Percentiles rank a stretch among this genome's conserved stretches.
Evolutionary conservation across 2,888 invertebrate species (phyloP).

Genomic region (Tyria jacobaeae): DNA sequence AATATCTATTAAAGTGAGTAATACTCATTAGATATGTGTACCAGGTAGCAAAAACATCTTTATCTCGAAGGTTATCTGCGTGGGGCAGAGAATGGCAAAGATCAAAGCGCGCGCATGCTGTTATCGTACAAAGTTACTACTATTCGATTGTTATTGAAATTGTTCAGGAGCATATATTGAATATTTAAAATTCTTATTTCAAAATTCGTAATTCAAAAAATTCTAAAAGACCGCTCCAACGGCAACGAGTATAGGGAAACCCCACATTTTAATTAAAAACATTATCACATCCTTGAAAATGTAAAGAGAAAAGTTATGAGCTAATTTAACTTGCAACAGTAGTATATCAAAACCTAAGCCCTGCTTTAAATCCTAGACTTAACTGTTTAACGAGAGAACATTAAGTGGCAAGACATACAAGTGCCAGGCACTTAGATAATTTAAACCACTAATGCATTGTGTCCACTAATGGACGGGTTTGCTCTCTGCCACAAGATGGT

Average conservation of each 20-base stretch:
- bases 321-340: background rate
- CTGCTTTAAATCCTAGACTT: background rate
- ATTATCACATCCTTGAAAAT: no score
- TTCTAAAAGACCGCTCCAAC: background rate
- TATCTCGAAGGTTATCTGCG: conserved; percentile 35
- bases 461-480: conserved; percentile 16
- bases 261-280: no score
- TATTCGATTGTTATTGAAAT: background rate
- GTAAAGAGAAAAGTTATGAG: no score
- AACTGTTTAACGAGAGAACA: background rate
- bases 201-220: background rate
- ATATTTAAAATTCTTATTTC: background rate
- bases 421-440: conserved; percentile 23
- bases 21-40: background rate
- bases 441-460: conserved; percentile 25
- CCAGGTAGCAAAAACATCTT: conserved; percentile 9
- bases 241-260: background rate
- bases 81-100: conserved; percentile 20
- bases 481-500: background rate
- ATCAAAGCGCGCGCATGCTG: conserved; percentile 28
- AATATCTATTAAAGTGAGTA: background rate
- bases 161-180: background rate
- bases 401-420: conserved; percentile 33
- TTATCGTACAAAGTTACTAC: conserved; percentile 3
- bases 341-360: background rate